Base-by-base conservation (phyloP, 2,888 invertebrate species). In the Sesia apiformis region DNA sequence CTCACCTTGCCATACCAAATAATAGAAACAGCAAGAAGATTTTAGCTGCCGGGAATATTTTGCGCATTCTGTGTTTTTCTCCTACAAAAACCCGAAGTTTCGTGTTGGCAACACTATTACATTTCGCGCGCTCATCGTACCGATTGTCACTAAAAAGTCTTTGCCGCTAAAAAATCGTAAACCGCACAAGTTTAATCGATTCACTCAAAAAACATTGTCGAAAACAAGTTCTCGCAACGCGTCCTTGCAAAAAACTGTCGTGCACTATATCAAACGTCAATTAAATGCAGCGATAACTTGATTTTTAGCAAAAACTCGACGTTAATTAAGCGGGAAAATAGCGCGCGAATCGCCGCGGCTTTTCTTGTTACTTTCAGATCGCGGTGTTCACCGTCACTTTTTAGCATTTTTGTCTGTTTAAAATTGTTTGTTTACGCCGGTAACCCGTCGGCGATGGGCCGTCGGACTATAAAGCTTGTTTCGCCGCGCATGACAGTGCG, bases 101-200 rank as follows among this genome's bases (percentile, higher is more conserved):
- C 87, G 87, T 89, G 88, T 87, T 83, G 88, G 88, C 74, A 87
- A 76, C 84, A 87, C 84, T 78, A 76, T 67, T 65, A 77, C 72
- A 70, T 76, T 73, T 67, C 75, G 79, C 69, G 78, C 72, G 74
- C 71, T 78, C 88, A 87, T 87, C 63, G 69, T 78, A 77, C 73
- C 70, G 78, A 70, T 75, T 79, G 69, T 76, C 79, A 78, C 78
- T 74, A 39, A 3, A 6, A 23, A 42, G 42, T 50, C 66, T 64
- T 64, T 59, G 51, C 57, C 68, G 66, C 69, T 64, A 61, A 72
- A 69, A 70, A 69, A 52, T 23, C 23, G 23, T 23, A 23, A 23
- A 23, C 23, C 23, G 23, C 52, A 39, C 6, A 40, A 52, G 23
- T 52, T 40, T 40, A 52, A 40, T 40, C 40, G 52, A 50, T 50